Base-by-base conservation (phyloP, 2,888 invertebrate species). In the Amphipoea oculea region DNA sequence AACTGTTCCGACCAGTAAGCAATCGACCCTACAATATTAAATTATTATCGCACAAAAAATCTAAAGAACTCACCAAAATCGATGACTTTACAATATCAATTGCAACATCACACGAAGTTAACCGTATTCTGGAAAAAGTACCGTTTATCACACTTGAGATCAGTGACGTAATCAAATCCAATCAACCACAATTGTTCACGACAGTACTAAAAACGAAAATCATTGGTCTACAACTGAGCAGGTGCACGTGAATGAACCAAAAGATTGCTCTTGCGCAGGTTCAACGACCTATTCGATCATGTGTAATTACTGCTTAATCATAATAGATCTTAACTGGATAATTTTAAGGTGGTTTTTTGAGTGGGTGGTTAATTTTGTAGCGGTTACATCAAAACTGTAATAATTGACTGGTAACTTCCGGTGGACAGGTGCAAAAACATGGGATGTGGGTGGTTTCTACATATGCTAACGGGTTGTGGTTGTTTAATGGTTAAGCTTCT, bases 261-360 rank as follows among this genome's bases (percentile, higher is more conserved):
- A 89, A 90, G 88, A 91, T 89, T 89, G 87, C 88, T 88, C 90
- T 88, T 89, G 92, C 92, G 89, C 91, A 86, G 86, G 92, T 90
- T 93, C 92, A 89, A 88, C 77, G 87, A 90, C 86, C 91, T 87
- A 70, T n/a, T 29, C 70, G 80, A 86, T 88, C 83, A 81, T 48
- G 54, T 79, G 81, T 87, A 79, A 86, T 86, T 73, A 79, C 71
- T 51, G 62, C 29, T 71, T 76, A 73, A 84, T 84, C 51, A 76
- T 76, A 76, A 67, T 71, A 75, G 78, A 79, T 83, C 81, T 85
- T 89, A 80, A 70, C 20, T 0, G 9, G 7, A 74, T 82, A 40
- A 63, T 11, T 29, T 78, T 88, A 87, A 82, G 76, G 89, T 87
- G 63, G 67, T 71, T 40, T 84, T 88, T 89, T 63, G 69, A 42